Conservation (phyloP, 2,797 vertebrate species). For the Tinamus major region DNA sequence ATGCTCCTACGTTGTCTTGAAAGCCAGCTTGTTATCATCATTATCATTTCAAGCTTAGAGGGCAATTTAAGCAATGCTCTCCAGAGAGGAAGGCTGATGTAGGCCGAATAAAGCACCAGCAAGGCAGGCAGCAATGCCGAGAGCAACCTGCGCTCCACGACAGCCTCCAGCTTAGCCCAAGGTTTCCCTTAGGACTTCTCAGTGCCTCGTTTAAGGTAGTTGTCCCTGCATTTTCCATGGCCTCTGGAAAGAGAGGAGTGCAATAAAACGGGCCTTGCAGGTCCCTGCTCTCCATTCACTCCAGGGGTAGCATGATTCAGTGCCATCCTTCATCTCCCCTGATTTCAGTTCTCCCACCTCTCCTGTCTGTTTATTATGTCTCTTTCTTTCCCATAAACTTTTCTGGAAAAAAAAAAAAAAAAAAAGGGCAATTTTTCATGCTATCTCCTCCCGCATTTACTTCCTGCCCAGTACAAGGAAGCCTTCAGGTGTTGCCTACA, state of each 20-base stretch:
- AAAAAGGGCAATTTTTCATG: not conserved
- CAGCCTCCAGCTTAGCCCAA: not conserved
- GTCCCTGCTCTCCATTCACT: not conserved
- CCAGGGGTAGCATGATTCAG: not conserved
- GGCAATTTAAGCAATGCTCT: fast-evolving
- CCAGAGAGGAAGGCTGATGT: not conserved
- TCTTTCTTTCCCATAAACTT: not conserved
- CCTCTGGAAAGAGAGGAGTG: not conserved
- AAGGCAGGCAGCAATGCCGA: not conserved
- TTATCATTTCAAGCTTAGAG: slow-evolving; percentile 16
- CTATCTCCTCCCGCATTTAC: not conserved
- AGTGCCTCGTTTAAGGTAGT: fast-evolving
- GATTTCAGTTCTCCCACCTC: not conserved
- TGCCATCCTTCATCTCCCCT: not conserved
- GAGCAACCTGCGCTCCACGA: not conserved
- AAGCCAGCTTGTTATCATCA: not conserved
- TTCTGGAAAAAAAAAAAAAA: not conserved
- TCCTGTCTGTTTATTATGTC: not conserved
- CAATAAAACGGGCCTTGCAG: not conserved
- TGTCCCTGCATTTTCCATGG: not conserved
- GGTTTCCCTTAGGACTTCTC: not conserved
- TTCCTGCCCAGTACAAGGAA: not conserved
- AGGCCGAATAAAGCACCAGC: not conserved
- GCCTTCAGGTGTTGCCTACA: not conserved
- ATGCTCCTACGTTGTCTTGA: not conserved